Percentiles rank a stretch among this genome's conserved stretches.
These are phyloP conservation scores for Trematomus bernacchii DNA, from an alignment of 2,797 vertebrate genomes.

Conservation along the genomic window DNA sequence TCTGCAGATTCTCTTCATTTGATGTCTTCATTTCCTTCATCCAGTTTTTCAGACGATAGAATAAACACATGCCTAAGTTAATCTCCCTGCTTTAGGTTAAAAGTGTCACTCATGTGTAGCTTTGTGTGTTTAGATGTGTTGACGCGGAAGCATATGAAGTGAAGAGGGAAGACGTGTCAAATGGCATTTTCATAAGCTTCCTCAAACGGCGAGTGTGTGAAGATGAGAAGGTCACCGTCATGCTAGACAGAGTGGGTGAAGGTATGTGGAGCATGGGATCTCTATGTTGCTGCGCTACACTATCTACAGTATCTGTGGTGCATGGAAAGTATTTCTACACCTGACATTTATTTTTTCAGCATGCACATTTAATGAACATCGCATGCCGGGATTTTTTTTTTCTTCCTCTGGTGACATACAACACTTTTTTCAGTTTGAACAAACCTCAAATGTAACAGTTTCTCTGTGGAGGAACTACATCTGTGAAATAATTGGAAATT, in stretches of 20 bases:
- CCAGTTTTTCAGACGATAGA: background rate
- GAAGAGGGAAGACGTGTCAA: slow-evolving; percentile 85
- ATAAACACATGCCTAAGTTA: background rate
- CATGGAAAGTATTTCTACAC: no score
- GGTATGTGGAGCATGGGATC: slow-evolving; percentile 72
- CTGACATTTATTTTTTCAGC: no score
- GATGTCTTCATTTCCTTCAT: background rate
- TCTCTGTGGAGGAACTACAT: background rate
- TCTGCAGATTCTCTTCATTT: background rate
- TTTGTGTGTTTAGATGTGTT: slow-evolving; percentile 80
- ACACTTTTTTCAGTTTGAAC: background rate
- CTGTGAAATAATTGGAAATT: background rate
- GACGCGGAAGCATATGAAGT: slow-evolving; percentile 92
- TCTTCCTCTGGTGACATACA: background rate
- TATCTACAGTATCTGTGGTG: background rate
- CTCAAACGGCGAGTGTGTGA: slow-evolving; percentile 88
- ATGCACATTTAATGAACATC: no score
- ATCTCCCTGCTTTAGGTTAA: background rate
- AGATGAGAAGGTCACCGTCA: slow-evolving; percentile 90
- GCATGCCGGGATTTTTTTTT: background rate
- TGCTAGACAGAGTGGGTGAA: slow-evolving; percentile 92
- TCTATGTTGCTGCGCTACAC: background rate
- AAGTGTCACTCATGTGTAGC: background rate
- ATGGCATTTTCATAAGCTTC: slow-evolving; percentile 90
- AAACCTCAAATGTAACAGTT: background rate